Conservation (phyloP, 2,888 invertebrate species). For the Lottia gigantea region DNA sequence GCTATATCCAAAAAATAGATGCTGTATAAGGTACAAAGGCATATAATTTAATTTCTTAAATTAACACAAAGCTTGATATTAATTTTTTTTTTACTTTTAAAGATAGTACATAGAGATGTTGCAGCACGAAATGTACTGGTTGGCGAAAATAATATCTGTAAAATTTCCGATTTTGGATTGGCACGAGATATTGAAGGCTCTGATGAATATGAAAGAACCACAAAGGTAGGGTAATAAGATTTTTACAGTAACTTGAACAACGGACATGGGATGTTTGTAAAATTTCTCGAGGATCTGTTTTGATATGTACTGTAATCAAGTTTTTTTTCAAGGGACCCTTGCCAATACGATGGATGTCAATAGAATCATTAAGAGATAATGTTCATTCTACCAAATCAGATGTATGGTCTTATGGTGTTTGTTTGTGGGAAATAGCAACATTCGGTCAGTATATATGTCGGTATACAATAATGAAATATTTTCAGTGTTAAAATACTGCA, state of each 20-base stretch:
- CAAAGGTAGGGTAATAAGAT: conserved; percentile 18
- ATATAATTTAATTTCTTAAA: not conserved
- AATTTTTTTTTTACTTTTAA: not conserved
- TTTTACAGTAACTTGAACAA: not conserved
- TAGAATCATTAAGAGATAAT: conserved; percentile 92
- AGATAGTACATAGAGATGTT: conserved; percentile 21
- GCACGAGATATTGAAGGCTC: conserved; percentile 18
- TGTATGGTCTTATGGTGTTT: conserved; percentile 94
- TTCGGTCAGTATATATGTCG: conserved; percentile 69
- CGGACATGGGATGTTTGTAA: too few species aligned
- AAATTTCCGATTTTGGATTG: conserved; percentile 23
- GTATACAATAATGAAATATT: too few species aligned
- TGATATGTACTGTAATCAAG: too few species aligned
- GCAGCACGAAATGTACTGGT: conserved; percentile 21
- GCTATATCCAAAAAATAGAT: not conserved
- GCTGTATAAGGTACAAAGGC: not conserved
- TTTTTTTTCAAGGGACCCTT: conserved; percentile 59
- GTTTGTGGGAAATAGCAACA: conserved; percentile 96
- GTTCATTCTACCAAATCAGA: conserved; percentile 94
- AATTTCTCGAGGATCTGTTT: too few species aligned
- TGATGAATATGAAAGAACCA: conserved; percentile 19
- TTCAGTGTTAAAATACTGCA: too few species aligned
- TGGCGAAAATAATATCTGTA: conserved; percentile 19
- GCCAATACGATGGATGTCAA: conserved; percentile 94
- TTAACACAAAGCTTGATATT: not conserved